Conservation (phyloP, 2,888 invertebrate genomes). For the Catonia carolina region DNA sequence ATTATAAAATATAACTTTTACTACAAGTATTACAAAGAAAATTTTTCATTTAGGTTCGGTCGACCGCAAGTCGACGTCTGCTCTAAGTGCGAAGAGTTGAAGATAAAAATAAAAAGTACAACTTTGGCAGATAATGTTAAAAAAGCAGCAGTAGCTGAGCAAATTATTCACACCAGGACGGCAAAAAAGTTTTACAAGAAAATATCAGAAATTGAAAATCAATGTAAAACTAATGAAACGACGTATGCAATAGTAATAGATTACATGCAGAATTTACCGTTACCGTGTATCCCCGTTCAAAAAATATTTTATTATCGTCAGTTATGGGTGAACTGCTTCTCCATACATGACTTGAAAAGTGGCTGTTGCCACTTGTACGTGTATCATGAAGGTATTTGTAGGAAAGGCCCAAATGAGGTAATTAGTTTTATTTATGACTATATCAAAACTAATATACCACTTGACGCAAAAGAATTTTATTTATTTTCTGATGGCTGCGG, state of each 20-base stretch:
- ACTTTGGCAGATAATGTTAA: conserved; percentile 13
- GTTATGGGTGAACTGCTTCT: not conserved
- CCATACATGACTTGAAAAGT: not conserved
- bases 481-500: not conserved
- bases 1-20: too few species aligned
- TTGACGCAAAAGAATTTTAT: not conserved
- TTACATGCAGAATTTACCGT: not conserved
- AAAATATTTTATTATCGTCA: conserved; percentile 3
- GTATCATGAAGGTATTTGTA: conserved; percentile 1
- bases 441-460: not conserved
- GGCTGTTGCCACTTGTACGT: not conserved
- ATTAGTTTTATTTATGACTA: not conserved
- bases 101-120: conserved; percentile 22
- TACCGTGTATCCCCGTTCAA: not conserved
- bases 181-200: conserved; percentile 32
- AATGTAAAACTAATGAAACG: conserved; percentile 37
- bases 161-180: conserved; percentile 29
- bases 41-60: too few species aligned
- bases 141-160: conserved; percentile 22
- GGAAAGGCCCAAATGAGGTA: not conserved
- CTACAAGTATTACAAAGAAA: too few species aligned
- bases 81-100: conserved; percentile 20
- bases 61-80: conserved; percentile 4
- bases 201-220: conserved; percentile 16
- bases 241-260: not conserved